Evolutionary conservation across 2,113 vertebrate species (phyloP).

Genomic region (Ptilorrhoa leucosticta): DNA sequence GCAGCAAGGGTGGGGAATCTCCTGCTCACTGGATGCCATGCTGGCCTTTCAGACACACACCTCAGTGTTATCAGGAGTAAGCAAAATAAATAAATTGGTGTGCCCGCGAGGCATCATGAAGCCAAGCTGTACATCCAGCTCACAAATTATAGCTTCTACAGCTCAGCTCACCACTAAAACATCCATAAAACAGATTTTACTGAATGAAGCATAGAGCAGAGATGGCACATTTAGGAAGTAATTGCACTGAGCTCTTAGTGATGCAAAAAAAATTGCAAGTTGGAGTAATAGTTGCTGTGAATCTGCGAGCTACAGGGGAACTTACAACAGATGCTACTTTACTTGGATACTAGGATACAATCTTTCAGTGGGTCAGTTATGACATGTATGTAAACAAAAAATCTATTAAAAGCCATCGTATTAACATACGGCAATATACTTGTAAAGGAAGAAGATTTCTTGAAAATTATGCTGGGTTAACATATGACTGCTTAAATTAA

Average conservation of each 20-base stretch:
- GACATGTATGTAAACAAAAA: background rate
- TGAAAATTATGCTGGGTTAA: background rate
- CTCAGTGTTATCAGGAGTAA: background rate
- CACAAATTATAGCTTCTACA: background rate
- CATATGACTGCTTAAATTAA: slow-evolving; percentile 29
- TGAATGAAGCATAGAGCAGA: background rate
- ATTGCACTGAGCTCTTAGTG: background rate
- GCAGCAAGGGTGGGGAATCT: slow-evolving; percentile 23
- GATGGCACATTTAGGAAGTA: background rate
- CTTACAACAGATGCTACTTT: background rate
- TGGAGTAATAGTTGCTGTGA: background rate
- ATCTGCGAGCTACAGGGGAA: background rate
- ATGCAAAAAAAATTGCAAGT: background rate
- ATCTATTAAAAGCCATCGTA: background rate
- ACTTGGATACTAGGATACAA: background rate
- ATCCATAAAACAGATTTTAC: background rate
- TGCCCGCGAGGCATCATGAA: background rate
- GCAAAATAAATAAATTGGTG: background rate
- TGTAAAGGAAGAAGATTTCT: background rate
- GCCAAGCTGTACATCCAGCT: background rate
- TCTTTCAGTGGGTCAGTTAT: background rate
- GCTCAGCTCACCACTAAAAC: background rate
- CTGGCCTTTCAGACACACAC: background rate
- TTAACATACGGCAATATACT: background rate
- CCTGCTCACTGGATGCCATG: accelerated